Evolutionary conservation across 2,113 vertebrate genomes (phyloP), one percentile per base, ranked within the genome.

Genomic region (Hystrix cristata): DNA sequence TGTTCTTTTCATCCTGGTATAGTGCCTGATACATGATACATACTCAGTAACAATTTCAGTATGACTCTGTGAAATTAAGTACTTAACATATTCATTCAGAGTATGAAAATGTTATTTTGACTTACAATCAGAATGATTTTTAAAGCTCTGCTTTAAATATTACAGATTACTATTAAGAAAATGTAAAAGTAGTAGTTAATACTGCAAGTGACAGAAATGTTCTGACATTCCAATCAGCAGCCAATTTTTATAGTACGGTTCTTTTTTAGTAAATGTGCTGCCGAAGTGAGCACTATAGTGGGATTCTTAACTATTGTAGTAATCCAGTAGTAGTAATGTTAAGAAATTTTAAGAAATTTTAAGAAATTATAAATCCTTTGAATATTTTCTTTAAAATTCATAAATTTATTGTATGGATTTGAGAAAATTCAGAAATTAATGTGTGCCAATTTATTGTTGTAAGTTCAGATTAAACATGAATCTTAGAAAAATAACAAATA

Each of bases 401-500:
- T 71, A 76, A 65, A 85, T 57, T 86, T 27, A 13, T 82, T 87
- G 16, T 79, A 19, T 72, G 16, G 72, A 59, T 92, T 84, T 94
- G 65, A 89, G 71, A 96, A 95, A 87, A 74, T 76, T 94, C 43
- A 69, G 71, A 94, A 85, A 85, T 76, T 23, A 29, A 48, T 92
- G 53, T 51, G 14, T 81, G 21, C 34, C 46, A 91, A 74, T 11
- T 81, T 88, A 59, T 13, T 19, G 1, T 88, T 59, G 78, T 94
- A 94, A 87, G 29, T 96, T 94, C 53, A 95, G n/a, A 62, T 92
- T 59, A 79, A 87, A 83, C 48, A n/a, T 71, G 62, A 93, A 85
- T 18, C 38, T 82, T 90, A 43, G 53, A 83, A 64, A 95, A 87
- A 60, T 86, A 95, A 86, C 9, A 72, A 78, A 90, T 10, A 23